Evolutionary conservation across 2,888 invertebrate species (phyloP), one percentile per base, ranked within the genome.

Genomic region (Carterocephalus palaemon): DNA sequence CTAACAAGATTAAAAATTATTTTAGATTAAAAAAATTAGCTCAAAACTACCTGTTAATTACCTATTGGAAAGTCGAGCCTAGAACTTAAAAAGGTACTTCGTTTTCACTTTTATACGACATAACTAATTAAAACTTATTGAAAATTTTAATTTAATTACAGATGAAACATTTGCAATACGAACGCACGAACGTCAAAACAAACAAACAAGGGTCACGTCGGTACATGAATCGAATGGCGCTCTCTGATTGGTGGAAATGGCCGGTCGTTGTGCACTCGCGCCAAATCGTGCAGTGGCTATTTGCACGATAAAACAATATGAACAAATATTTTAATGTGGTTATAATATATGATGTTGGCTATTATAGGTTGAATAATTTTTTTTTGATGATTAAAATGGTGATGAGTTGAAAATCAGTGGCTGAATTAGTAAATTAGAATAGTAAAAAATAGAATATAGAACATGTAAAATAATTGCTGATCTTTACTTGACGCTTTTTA

Each of bases 381-480:
- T 7, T 22, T 4, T 4, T 22, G 7, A 7, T 22, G n/a, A n/a
- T n/a, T n/a, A n/a, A n/a, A n/a, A n/a, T n/a, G n/a, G n/a, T n/a
- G n/a, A n/a, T n/a, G n/a, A n/a, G n/a, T n/a, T n/a, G 2, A 22
- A 22, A 22, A 22, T 22, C 7, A 4, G 22, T 22, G 22, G 6
- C 22, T 22, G 22, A 22, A n/a, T 22, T 22, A 22, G 22, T 22
- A 22, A 22, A 22, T 22, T n/a, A n/a, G n/a, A n/a, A n/a, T n/a
- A n/a, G n/a, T n/a, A n/a, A n/a, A n/a, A n/a, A 7, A 22, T 7
- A 7, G 7, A 22, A 22, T 22, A n/a, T 7, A 22, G 22, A n/a
- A 3, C 2, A 22, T 7, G 22, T 22, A 7, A 22, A 22, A 22
- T 22, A 22, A 22, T 22, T 22, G 22, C 2, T 22, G 22, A 22